Conservation (phyloP, 2,888 invertebrate genomes). For the Parascotia fuliginaria region DNA sequence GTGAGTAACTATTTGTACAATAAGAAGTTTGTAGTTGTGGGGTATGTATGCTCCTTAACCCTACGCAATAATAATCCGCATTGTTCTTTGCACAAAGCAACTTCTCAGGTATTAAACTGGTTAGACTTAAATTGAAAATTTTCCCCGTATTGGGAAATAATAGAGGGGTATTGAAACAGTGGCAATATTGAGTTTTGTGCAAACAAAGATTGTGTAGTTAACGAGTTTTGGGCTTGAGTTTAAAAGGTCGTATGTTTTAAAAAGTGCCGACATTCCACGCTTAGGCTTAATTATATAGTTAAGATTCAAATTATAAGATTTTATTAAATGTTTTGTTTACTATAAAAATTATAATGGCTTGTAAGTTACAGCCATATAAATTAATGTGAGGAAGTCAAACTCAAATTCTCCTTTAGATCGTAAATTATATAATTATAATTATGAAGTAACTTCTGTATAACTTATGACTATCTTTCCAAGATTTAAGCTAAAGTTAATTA, state of each 20-base stretch:
- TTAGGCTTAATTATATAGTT: no score
- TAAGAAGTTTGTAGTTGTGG: constrained; percentile 24
- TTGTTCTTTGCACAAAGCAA: constrained; percentile 49
- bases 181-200: constrained; percentile 41
- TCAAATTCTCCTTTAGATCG: no score
- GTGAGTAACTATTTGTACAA: constrained; percentile 44
- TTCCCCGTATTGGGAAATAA: constrained; percentile 47
- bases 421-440: no score
- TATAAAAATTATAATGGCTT: no score
- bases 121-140: constrained; percentile 57
- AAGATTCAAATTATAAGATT: no score
- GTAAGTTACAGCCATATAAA: no score
- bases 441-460: no score
- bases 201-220: constrained; percentile 30
- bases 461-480: no score
- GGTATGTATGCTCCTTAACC: constrained; percentile 25
- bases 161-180: constrained; percentile 37
- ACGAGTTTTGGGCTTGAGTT: constrained; percentile 7
- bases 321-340: no score
- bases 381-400: no score
- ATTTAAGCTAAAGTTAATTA: no score
- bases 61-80: constrained; percentile 29
- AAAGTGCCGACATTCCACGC: neutral
- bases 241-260: neutral
- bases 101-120: constrained; percentile 51